Evolutionary conservation across 2,113 vertebrate genomes (phyloP).

Genomic region (Psephotus haematonotus): DNA sequence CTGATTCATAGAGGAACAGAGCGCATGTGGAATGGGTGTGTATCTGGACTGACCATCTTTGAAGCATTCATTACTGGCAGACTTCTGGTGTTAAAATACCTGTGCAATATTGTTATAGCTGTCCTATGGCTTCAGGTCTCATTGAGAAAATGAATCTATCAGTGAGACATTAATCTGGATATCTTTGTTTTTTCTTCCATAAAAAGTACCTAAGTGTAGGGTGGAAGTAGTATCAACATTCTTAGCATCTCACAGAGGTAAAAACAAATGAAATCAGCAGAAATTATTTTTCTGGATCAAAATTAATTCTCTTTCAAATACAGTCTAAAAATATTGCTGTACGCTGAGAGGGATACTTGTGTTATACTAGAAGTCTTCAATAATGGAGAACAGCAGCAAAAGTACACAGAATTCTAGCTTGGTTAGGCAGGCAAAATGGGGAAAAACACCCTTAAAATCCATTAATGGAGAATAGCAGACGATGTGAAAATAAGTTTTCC

Average conservation of each 20-base stretch:
- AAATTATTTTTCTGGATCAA: not conserved
- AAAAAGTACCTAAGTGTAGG: not conserved
- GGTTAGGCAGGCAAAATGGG: not conserved
- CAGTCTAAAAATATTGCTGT: not conserved
- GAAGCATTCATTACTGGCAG: not conserved
- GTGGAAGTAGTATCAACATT: not conserved
- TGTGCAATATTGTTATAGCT: not conserved
- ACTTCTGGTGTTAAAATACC: not conserved
- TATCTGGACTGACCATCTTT: not conserved
- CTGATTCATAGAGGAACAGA: not conserved
- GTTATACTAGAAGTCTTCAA: not conserved
- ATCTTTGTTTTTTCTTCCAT: not conserved
- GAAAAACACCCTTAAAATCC: fast-evolving
- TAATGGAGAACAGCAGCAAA: not conserved
- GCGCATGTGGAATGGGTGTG: fast-evolving
- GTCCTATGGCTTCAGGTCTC: fast-evolving
- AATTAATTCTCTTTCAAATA: not conserved
- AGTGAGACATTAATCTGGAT: not conserved
- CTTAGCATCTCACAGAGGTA: not conserved
- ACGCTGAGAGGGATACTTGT: not conserved
- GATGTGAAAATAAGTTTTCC: not conserved
- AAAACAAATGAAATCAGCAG: not conserved
- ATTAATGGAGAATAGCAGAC: not conserved
- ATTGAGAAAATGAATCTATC: not conserved
- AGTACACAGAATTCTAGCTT: not conserved